A percentile compares a stretch with the other conserved stretches of the same genome.
phyloP scores from a whole-genome alignment of 2,888 invertebrate genomes.

The Cabera pusaria region DNA sequence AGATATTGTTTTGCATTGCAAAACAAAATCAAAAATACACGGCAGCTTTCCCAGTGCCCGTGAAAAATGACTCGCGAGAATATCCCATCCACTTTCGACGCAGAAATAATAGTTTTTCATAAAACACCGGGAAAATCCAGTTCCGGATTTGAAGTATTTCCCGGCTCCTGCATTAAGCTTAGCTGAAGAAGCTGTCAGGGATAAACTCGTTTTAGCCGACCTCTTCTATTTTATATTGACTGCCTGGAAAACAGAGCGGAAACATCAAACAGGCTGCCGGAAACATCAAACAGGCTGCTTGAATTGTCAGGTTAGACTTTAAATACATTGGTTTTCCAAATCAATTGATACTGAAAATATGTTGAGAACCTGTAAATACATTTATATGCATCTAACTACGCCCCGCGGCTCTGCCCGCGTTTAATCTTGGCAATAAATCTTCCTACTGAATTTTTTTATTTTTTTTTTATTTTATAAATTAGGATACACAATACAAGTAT shows the following conservation, averaged over 20 bases:
- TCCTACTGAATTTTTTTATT: no score
- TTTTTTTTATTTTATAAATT: no score
- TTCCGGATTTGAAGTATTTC: constrained; percentile 15
- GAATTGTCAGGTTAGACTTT: no score
- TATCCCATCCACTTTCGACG: constrained; percentile 11
- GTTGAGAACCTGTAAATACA: no score
- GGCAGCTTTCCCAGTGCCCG: constrained; percentile 1
- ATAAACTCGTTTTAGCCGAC: constrained; percentile 6
- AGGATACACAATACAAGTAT: no score
- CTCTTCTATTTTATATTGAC: constrained; percentile 9
- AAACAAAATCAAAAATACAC: constrained; percentile 5
- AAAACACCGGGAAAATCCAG: constrained; percentile 14
- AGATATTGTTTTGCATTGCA: background rate
- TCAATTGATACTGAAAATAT: no score
- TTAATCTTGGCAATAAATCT: no score
- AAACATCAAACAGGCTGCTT: no score
- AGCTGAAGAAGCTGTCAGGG: constrained; percentile 14
- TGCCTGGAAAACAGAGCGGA: constrained; percentile 2
- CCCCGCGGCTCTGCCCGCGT: no score
- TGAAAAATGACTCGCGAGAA: constrained; percentile 3
- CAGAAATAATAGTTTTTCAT: constrained; percentile 25
- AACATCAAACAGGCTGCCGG: background rate
- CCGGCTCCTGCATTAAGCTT: constrained; percentile 19
- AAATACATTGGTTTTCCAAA: no score
- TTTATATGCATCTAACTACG: no score